Conservation (phyloP, 2,113 vertebrate species). For the Galeopterus variegatus region DNA sequence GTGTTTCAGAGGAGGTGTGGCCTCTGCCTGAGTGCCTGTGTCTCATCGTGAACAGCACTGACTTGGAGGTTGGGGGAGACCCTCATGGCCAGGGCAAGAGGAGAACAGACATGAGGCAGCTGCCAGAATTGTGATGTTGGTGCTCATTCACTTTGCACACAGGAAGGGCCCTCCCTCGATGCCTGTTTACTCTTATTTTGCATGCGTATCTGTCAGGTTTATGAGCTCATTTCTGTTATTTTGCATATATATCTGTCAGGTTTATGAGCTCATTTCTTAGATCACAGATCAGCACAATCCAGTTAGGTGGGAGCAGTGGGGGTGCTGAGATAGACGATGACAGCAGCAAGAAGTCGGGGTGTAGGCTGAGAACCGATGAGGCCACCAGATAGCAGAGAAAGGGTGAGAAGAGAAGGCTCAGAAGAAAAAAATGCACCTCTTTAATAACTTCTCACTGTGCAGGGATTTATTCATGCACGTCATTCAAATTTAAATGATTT, state of each 20-base stretch:
- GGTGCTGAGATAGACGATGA: neutral
- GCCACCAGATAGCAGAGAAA: neutral
- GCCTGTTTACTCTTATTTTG: neutral
- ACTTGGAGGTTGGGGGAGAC: neutral
- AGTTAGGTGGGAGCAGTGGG: neutral
- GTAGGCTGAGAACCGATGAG: neutral
- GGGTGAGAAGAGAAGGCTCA: neutral
- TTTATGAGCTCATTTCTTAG: neutral
- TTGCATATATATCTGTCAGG: neutral
- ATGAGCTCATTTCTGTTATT: neutral
- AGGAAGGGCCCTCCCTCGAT: neutral
- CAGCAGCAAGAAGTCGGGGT: neutral
- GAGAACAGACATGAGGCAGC: neutral
- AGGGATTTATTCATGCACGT: neutral
- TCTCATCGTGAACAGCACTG: neutral
- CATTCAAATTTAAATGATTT: constrained; percentile 12
- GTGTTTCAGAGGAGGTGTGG: neutral
- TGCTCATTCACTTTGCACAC: neutral
- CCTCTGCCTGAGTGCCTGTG: neutral
- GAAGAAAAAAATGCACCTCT: neutral
- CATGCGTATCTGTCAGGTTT: neutral
- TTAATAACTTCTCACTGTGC: neutral
- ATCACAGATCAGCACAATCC: neutral
- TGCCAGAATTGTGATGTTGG: neutral
- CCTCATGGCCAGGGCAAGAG: neutral